Evolutionary conservation across 35 echinoderm and acorn worm genomes (phyloP).

Genomic region (Lytechinus pictus): DNA sequence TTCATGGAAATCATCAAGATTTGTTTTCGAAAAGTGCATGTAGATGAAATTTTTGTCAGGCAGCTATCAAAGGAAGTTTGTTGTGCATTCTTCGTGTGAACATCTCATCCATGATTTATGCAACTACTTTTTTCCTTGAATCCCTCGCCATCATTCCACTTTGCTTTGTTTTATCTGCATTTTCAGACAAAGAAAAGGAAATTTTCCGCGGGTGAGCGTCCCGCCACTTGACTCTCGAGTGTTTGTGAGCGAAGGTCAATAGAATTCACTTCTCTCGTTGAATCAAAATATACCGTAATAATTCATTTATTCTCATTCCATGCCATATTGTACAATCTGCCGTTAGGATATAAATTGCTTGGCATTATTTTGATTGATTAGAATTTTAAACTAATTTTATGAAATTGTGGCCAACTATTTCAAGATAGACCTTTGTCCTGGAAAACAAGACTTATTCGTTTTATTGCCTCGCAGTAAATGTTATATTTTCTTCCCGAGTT

Average conservation of each 20-base stretch:
- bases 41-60: no score
- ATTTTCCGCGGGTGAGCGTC: neutral
- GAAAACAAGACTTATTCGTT: no score
- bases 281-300: neutral
- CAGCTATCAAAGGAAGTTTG: no score
- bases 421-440: neutral
- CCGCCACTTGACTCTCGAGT: neutral
- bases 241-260: neutral
- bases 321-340: neutral
- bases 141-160: neutral
- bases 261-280: neutral
- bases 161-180: no score
- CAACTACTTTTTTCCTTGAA: neutral
- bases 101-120: neutral
- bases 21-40: no score
- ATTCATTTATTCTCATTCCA: neutral
- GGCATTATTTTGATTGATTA: neutral
- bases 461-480: no score
- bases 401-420: neutral
- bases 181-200: neutral
- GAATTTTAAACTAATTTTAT: no score
- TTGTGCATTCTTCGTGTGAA: neutral
- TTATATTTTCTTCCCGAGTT: no score
- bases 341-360: neutral
- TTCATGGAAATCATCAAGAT: no score